Evolutionary conservation across 64 coral and sea anemone species (phyloP), one percentile per base, ranked within the genome.

Genomic region (Dendronephthya gigantea): DNA sequence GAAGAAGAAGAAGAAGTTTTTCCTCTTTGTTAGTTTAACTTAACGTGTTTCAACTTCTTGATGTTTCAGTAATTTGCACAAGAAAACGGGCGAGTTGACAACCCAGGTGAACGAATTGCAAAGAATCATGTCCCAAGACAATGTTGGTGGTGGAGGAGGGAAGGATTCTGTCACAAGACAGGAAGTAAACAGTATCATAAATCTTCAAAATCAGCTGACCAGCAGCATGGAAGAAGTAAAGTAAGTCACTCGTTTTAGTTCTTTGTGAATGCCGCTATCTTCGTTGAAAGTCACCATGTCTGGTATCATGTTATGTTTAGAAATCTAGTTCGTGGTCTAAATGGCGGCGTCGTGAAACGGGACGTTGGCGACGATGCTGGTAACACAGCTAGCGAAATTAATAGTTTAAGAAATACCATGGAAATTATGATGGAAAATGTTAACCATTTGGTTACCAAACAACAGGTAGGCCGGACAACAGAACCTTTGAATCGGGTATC

Each of bases 101-200:
- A 65, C 88, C 10, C 94, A 97, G 39, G 87, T 92, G 19, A 97
- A 97, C 47, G 87, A 92, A 17, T 34, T 97, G 15, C 90, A 93
- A 35, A 50, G 90, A 65, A 92, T 93, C 39, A 87, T 58, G 1
- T 85, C 91, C 35, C 91, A 89, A 25, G 83, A 87, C 15, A 84
- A 93, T 62, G 79, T 68, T 16, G 85, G 89, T 11, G 43, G 91
- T 36, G 92, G 93, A 35, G 85, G 83, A 48, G 25, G 49, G 4
- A 89, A 93, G 35, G 85, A 97, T 40, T 90, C 89, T 10, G 91
- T 97, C 66, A 97, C 85, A n/a, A 82, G 92, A 87, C 94, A 97
- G 68, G 94, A 97, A 40, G 91, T 97, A 2, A 93, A 87, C 87
- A 93, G 89, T 0, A 83, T 97, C 10, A 91, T 97, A 1, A 97